phyloP scores from a whole-genome alignment of 2,797 vertebrate genomes.

The Tinamus major region DNA sequence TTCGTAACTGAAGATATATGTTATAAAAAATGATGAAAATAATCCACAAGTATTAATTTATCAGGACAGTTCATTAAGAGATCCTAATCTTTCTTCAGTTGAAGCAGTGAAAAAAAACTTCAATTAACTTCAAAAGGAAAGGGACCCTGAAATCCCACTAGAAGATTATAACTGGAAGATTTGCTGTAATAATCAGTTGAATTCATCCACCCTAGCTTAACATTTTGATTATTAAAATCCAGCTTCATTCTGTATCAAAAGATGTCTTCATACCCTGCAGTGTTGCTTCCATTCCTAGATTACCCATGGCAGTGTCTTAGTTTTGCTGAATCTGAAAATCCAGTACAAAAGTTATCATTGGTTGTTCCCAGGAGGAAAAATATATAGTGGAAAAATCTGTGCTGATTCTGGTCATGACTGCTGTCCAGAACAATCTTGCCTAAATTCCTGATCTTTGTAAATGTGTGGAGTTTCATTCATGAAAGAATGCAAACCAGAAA shows the following conservation, averaged over 20 bases:
- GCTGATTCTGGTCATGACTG: background rate
- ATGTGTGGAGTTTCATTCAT: background rate
- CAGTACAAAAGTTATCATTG: background rate
- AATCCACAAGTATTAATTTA: constrained; percentile 41
- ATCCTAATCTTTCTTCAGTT: constrained; percentile 36
- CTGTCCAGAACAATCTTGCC: background rate
- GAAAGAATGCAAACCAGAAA: background rate
- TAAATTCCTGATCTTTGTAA: background rate
- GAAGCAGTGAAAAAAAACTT: constrained; percentile 38
- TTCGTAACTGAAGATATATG: background rate
- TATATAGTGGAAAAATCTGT: background rate
- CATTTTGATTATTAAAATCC: constrained; percentile 65
- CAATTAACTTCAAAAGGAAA: constrained; percentile 70
- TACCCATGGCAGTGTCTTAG: background rate
- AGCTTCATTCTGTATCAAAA: constrained; percentile 18
- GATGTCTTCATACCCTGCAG: constrained; percentile 18
- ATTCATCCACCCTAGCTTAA: constrained; percentile 53
- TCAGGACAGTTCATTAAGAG: background rate
- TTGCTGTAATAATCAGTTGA: constrained; percentile 39
- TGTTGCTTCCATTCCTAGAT: constrained; percentile 23
- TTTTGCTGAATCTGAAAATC: constrained; percentile 38
- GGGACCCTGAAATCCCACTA: constrained; percentile 38
- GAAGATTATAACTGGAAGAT: constrained; percentile 63
- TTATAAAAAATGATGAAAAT: constrained; percentile 14
- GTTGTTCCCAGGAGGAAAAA: background rate